Base-by-base conservation (phyloP, 2,888 invertebrate species). In the Diadromus collaris region DNA sequence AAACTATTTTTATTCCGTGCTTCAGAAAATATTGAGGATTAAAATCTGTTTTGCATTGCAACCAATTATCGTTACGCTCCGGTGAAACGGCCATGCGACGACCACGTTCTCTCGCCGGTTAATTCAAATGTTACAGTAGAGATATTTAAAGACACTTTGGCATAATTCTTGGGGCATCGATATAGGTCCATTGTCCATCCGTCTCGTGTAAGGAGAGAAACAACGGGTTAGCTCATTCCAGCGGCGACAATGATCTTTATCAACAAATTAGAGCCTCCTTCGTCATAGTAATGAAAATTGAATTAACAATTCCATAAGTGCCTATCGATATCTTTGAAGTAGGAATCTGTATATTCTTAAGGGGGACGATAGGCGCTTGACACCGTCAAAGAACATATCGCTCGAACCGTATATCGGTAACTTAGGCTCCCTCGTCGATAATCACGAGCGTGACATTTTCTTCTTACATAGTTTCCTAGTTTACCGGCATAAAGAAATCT, bases 71-170 rank as follows among this genome's bases (percentile, higher is more conserved):
- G 69, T 76, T 65, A 46, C 68, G 76, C 76, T 51, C 51, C 64
- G 76, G 21, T 74, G 70, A 76, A 64, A 21, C n/a, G 56, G 58
- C 41, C 63, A 67, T 70, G 70, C 60, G 60, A 34, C 48, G 16
- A 60, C 69, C 32, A 65, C 51, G 63, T 72, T 79, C 54, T 10
- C 29, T 2, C 54, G 10, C 6, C 51, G 27, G 46, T 64, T 51
- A 69, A 41, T 41, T 54, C 69, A 44, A 74, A 73, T 76, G 54
- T 79, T 38, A 64, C 65, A n/a, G 44, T 56, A 16, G 71, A 27
- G 72, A 60, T 79, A 79, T 76, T 79, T 70, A 67, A 76, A 72
- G 69, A 73, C 38, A 46, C 61, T 73, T 76, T 79, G 79, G 79
- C 79, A 79, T 60, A 69, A 65, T 44, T 46, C 69, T 48, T 38